These are phyloP conservation scores for Drosophila atripex DNA, from an alignment of 2,888 invertebrate species.

Conservation along the genomic window DNA sequence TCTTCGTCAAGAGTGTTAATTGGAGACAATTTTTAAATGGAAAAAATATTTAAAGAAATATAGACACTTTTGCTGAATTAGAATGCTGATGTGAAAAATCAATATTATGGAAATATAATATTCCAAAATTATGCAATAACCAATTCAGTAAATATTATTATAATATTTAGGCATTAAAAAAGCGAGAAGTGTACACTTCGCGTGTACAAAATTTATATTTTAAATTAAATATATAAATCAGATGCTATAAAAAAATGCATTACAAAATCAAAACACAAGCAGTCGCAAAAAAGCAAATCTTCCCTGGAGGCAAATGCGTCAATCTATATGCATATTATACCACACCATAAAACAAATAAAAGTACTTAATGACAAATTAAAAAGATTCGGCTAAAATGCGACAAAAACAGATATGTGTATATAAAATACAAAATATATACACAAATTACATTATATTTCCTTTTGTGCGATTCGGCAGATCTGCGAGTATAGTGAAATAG, in stretches of 20 bases:
- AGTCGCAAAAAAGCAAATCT: constrained; percentile 20
- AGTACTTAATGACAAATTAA: constrained; percentile 50
- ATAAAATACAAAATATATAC: constrained; percentile 6
- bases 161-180: constrained; percentile 4
- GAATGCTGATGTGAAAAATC: constrained; percentile 4
- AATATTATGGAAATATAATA: neutral
- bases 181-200: neutral
- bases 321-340: constrained; percentile 45
- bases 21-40: constrained; percentile 4
- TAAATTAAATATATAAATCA: constrained; percentile 30
- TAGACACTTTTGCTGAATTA: constrained; percentile 11
- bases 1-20: constrained; percentile 30
- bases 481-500: constrained; percentile 52
- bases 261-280: constrained; percentile 35
- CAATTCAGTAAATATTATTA: neutral
- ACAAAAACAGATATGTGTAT: constrained; percentile 36
- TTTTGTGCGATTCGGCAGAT: constrained; percentile 48
- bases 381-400: constrained; percentile 27
- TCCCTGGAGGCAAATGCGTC: constrained; percentile 43
- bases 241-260: constrained; percentile 44
- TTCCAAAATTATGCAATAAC: constrained; percentile 1
- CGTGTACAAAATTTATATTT: constrained; percentile 41
- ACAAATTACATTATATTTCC: constrained; percentile 58
- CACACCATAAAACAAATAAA: constrained; percentile 39
- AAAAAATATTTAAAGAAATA: neutral